Base-by-base conservation (phyloP, 23 tunicate genomes). In the Trididemnum clinides region DNA sequence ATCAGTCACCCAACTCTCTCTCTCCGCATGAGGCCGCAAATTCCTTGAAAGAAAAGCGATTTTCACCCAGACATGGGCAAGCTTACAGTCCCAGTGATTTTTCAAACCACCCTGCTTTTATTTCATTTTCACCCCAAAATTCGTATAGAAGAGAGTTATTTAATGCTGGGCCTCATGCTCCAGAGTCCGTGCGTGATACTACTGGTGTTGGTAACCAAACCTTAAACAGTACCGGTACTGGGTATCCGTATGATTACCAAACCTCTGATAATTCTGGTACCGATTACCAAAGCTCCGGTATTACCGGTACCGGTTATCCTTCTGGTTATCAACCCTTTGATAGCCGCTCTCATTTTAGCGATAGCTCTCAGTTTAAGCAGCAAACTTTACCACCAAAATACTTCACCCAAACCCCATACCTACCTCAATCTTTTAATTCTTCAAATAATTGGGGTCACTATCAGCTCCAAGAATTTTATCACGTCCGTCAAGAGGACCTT, bases 31-130 rank as follows among this genome's bases (percentile, higher is more conserved):
- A 10, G 15, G 12, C 12, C 15, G 54, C 10, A 7, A 10, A 15
- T 7, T 44, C 54, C 54, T 15, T 44, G 54, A n/a, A n/a, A 12
- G 4, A 6, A 30, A 29, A 6, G 22, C 19, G 7, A 6, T 2
- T 4, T 10, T 66, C 75, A 15, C 75, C 75, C 6, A 3, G 7
- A 28, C 75, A 37, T 66, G 75, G n/a, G 7, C 6, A 4, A 15
- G 7, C 19, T 19, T 15, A 6, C 7, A 66, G 75, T 37, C 28
- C 57, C 18, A 54, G 85, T 34, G 58, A 84, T 63, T 72, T 72
- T 33, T 18, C 63, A 5, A 35, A 72, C 71, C 88, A 84, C 82
- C 88, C 88, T 5, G 88, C 88, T 18, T 84, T 84, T 57, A 21
- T 78, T 5, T 19, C 57, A 4, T 63, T 63, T 34, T 22, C 35